Percentiles rank a stretch among this genome's conserved stretches.
These are phyloP conservation scores for Teleogryllus occipitalis DNA, from an alignment of 1,140 invertebrate genomes.

Conservation along the genomic window DNA sequence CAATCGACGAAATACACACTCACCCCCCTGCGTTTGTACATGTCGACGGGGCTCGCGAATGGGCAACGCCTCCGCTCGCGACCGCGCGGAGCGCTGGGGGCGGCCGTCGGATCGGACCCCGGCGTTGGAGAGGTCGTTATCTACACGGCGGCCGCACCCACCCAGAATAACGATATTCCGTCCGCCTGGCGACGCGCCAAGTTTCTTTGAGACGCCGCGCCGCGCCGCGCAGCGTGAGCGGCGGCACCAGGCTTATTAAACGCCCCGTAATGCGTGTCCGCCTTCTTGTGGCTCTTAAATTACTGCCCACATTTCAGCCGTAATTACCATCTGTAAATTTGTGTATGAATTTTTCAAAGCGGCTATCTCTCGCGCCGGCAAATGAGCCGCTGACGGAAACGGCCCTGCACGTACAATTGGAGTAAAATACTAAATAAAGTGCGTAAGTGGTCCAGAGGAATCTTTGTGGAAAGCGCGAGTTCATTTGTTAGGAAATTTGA, in stretches of 20 bases:
- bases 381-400: background rate
- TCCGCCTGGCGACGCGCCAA: background rate
- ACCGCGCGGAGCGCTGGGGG: too few species aligned
- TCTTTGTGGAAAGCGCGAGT: too few species aligned
- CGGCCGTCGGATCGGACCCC: too few species aligned
- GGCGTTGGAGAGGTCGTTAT: background rate
- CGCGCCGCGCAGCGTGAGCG: background rate
- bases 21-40: too few species aligned
- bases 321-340: conserved; percentile 2
- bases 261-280: background rate
- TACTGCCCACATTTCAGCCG: background rate
- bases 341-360: background rate
- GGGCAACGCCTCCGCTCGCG: too few species aligned
- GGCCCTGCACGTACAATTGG: too few species aligned
- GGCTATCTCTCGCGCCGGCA: background rate
- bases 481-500: too few species aligned
- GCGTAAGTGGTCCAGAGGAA: too few species aligned
- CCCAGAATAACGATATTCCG: background rate
- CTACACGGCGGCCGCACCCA: background rate
- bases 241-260: background rate
- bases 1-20: too few species aligned
- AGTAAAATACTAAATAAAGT: too few species aligned
- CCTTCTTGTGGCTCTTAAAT: background rate
- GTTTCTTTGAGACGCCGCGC: background rate
- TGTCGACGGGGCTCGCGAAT: too few species aligned